A percentile compares a stretch with the other conserved stretches of the same genome.
These are phyloP conservation scores for Ceryle rudis DNA, from an alignment of 2,797 vertebrate species.

Conservation along the genomic window DNA sequence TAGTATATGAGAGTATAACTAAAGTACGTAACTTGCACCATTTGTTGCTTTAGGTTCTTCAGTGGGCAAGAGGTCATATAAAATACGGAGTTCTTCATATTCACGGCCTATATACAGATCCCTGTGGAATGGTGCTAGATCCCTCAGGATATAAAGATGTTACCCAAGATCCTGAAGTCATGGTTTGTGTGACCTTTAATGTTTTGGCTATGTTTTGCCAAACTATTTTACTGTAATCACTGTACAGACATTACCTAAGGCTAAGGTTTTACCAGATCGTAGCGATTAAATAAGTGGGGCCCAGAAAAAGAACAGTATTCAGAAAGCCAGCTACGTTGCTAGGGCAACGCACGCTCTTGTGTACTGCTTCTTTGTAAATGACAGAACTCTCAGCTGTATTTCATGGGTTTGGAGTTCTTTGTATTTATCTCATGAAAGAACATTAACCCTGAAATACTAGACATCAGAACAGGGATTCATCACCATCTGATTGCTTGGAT, in stretches of 20 bases:
- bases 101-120: constrained; percentile 79
- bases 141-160: constrained; percentile 79
- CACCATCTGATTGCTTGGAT: not conserved
- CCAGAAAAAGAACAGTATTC: not conserved
- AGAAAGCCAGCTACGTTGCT: not conserved
- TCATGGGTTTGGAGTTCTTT: not conserved
- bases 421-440: not conserved
- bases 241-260: not conserved
- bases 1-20: not conserved
- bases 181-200: constrained; percentile 61
- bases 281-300: not conserved
- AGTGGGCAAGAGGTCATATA: constrained; percentile 75
- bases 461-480: not conserved
- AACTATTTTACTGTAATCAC: not conserved
- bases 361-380: not conserved
- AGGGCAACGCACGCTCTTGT: not conserved
- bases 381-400: not conserved
- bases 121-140: constrained; percentile 80
- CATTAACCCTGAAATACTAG: not conserved
- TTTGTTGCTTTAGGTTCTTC: constrained; percentile 74
- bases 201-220: not conserved
- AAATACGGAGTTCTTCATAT: constrained; percentile 79
- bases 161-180: constrained; percentile 80
- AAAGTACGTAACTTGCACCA: not conserved
- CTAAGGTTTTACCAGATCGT: not conserved